Evolutionary conservation across 2,888 invertebrate species (phyloP), one percentile per base, ranked within the genome.

Genomic region (Noctua janthe): DNA sequence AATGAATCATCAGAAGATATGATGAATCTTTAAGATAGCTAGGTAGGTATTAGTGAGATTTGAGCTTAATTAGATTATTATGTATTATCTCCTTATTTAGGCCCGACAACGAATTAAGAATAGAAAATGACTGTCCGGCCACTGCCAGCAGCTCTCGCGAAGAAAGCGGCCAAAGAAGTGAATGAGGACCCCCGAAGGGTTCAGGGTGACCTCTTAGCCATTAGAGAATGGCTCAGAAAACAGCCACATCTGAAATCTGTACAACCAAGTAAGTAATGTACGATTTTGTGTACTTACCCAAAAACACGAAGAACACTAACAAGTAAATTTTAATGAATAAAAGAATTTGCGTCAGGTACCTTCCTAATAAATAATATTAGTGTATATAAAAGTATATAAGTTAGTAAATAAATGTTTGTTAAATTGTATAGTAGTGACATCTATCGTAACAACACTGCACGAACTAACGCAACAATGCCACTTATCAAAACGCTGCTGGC

Each of bases 201-300:
- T 10, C 86, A 81, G 1, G 89, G 94, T 3, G 97, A 97, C 87
- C 91, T 97, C 17, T 82, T 90, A 80, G 93, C 95, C 54, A 90
- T 97, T 2, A 94, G 93, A 85, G 94, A 95, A 8, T 97, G 97
- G 97, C 87, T 97, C 10, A 90, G 89, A n/a, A 96, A 97, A 84
- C 97, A 97, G 89, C 97, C 97, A 6, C 97, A 97, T 90, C 90
- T 97, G 35, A 88, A 92, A 78, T 91, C 91, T 67, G 93, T 96
- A 2, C 91, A 95, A 84, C 94, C 95, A 75, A 92, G 97, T 97
- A 93, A 94, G 95, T 93, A 49, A 29, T 15, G 17, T 47, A 4
- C 20, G 20, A 66, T 66, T 66, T 20, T 39, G 20, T 11, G 39
- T 39, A 39, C 20, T 35, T 29, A 29, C 11, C n/a, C 59, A n/a